phyloP scores from a whole-genome alignment of 2,113 vertebrate species.

The Neopipo cinnamomea region DNA sequence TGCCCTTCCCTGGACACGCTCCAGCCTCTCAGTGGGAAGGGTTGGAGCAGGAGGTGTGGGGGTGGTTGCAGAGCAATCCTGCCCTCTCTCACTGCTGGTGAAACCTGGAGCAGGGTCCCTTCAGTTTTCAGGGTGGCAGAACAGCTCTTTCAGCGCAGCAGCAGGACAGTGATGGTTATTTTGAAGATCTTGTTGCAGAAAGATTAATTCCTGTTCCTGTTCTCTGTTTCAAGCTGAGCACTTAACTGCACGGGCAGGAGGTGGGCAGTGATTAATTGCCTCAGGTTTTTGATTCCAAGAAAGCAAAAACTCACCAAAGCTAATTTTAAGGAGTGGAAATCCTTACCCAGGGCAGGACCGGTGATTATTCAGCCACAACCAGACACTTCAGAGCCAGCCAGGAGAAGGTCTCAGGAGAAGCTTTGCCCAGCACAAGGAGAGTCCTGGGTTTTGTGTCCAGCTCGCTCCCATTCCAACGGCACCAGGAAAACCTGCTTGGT shows the following conservation, averaged over 20 bases:
- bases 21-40: neutral
- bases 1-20: neutral
- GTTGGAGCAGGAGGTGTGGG: fast-evolving
- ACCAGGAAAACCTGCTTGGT: neutral
- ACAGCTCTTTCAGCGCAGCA: neutral
- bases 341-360: neutral
- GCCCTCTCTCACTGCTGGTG: fast-evolving
- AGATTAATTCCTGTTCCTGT: neutral
- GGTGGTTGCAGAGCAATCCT: fast-evolving
- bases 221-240: neutral
- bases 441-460: neutral
- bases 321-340: neutral
- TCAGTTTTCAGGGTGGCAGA: neutral
- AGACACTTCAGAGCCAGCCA: neutral
- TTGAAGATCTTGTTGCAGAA: neutral
- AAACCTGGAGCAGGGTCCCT: neutral
- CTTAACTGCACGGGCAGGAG: neutral
- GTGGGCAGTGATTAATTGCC: neutral
- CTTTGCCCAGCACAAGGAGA: neutral
- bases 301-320: neutral
- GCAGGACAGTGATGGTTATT: neutral
- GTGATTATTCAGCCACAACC: neutral
- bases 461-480: fast-evolving
- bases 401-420: neutral
- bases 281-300: neutral